phyloP scores from a whole-genome alignment of 2,888 invertebrate genomes.

The Drosophila planitibia region DNA sequence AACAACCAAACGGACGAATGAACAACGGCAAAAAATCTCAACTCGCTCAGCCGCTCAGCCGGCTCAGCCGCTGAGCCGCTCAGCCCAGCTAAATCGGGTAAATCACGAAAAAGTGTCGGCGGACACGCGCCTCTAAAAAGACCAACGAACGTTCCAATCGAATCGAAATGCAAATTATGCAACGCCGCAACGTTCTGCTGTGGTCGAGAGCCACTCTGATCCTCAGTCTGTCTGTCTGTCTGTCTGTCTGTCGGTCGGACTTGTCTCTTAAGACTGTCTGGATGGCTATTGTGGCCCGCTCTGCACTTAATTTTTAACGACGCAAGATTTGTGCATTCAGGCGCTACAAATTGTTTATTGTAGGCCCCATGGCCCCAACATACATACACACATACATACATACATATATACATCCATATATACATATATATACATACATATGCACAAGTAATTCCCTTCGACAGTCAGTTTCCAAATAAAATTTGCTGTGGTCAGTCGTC shows the following conservation, averaged over 20 bases:
- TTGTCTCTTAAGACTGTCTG: slow-evolving; percentile 13
- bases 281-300: slow-evolving; percentile 25
- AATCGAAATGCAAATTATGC: slow-evolving; percentile 85
- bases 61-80: background rate
- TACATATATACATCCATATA: background rate
- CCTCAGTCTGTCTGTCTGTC: slow-evolving; percentile 1
- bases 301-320: slow-evolving; percentile 77
- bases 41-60: background rate
- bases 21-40: slow-evolving; percentile 17
- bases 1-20: slow-evolving; percentile 9
- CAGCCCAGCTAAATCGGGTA: slow-evolving; percentile 72
- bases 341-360: slow-evolving; percentile 81
- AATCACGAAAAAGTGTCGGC: slow-evolving; percentile 83
- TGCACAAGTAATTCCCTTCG: slow-evolving; percentile 51
- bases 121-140: slow-evolving; percentile 83
- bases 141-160: slow-evolving; percentile 79
- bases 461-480: slow-evolving; percentile 62
- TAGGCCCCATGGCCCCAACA: slow-evolving; percentile 62
- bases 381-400: background rate
- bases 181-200: slow-evolving; percentile 56
- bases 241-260: slow-evolving; percentile 1
- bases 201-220: slow-evolving; percentile 21
- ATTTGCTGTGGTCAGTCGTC: slow-evolving; percentile 72
- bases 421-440: background rate
- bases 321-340: slow-evolving; percentile 80